These are phyloP conservation scores for Crossocerus cetratus DNA, from an alignment of 2,888 invertebrate genomes.

Conservation along the genomic window DNA sequence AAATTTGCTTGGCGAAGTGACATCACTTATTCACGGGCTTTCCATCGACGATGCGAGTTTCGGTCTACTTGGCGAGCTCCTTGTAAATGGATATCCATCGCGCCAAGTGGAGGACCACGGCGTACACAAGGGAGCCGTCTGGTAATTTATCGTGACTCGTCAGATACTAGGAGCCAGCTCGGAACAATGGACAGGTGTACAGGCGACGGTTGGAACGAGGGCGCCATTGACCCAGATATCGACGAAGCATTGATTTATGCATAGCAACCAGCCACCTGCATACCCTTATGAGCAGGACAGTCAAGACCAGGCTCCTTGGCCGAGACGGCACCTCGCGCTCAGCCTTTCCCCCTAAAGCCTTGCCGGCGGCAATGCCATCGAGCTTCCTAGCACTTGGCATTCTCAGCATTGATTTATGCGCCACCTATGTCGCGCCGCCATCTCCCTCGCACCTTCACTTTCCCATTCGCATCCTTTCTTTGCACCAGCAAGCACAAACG, in stretches of 20 bases:
- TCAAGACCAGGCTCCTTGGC: neutral
- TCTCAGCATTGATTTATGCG: too few species aligned
- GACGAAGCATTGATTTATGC: slow-evolving; percentile 29
- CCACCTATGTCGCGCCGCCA: too few species aligned
- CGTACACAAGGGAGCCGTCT: slow-evolving; percentile 10
- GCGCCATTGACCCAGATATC: slow-evolving; percentile 48
- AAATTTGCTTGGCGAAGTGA: too few species aligned
- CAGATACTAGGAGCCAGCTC: slow-evolving; percentile 20
- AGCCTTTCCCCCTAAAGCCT: too few species aligned
- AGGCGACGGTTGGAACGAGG: slow-evolving; percentile 6
- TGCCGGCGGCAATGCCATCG: too few species aligned
- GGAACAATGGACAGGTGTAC: slow-evolving; percentile 42
- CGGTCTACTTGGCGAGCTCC: too few species aligned
- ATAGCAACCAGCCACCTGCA: neutral
- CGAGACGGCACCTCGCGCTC: neutral
- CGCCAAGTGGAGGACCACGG: slow-evolving; percentile 10
- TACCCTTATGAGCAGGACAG: neutral
- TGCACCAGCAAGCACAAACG: too few species aligned
- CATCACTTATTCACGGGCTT: too few species aligned
- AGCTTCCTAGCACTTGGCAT: too few species aligned
- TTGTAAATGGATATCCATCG: slow-evolving; percentile 1
- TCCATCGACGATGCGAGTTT: too few species aligned
- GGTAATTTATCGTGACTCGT: slow-evolving; percentile 50
- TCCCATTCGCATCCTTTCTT: too few species aligned
- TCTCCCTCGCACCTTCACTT: too few species aligned